These are phyloP conservation scores for Tetranychus urticae DNA, from an alignment of 1,140 invertebrate genomes.

Conservation along the genomic window DNA sequence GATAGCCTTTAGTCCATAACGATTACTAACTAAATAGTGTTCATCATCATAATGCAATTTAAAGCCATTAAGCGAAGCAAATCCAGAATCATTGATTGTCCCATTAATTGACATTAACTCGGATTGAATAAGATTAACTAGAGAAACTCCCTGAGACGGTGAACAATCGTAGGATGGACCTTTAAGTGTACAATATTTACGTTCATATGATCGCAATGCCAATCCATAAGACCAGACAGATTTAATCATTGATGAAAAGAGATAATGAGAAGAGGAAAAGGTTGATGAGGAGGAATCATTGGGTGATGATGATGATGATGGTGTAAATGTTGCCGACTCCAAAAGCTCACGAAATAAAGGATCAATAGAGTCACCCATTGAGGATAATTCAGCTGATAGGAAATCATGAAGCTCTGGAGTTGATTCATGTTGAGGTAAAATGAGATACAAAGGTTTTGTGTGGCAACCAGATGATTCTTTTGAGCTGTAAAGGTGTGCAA, in stretches of 20 bases:
- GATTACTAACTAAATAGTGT: conserved; percentile 1
- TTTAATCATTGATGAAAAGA: conserved; percentile 8
- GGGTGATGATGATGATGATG: no score
- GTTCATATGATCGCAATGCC: conserved; percentile 7
- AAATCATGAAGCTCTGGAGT: background rate
- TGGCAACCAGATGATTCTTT: background rate
- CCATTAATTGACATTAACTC: background rate
- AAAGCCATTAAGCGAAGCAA: conserved; percentile 2
- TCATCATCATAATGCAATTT: conserved; percentile 7
- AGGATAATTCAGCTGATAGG: background rate
- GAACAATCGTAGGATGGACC: conserved; percentile 4
- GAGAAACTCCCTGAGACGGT: background rate
- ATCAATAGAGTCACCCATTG: background rate
- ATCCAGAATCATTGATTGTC: background rate
- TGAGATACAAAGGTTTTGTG: background rate
- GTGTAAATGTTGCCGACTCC: background rate
- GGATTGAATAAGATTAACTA: conserved; percentile 5
- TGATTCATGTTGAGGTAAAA: background rate
- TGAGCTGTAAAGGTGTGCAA: background rate
- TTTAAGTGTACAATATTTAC: conserved; percentile 1
- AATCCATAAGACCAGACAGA: conserved; percentile 9
- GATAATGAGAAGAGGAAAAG: background rate
- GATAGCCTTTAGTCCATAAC: conserved; percentile 8
- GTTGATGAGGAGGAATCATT: background rate
- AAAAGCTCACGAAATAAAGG: background rate